Conservation (phyloP, 2,888 invertebrate genomes). For the Ferrisia virgata region DNA sequence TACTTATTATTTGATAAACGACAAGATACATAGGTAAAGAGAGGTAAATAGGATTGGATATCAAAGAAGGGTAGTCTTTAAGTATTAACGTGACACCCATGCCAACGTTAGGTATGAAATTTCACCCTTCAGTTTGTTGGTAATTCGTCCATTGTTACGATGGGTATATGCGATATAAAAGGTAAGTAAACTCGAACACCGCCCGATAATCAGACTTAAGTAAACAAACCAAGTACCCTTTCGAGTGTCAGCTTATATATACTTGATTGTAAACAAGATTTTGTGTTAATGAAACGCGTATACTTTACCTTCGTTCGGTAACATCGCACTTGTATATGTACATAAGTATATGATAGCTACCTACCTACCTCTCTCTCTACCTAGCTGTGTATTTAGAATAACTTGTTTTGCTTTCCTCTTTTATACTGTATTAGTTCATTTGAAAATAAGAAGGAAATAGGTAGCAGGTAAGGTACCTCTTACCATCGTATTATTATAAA, state of each 20-base stretch:
- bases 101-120: background rate
- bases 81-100: background rate
- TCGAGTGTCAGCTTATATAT: slow-evolving; percentile 24
- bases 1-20: no score
- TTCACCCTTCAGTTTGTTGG: slow-evolving; percentile 1
- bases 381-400: no score
- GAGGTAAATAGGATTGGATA: no score
- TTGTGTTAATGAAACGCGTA: background rate
- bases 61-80: background rate
- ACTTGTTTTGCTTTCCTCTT: background rate
- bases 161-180: background rate
- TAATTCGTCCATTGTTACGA: slow-evolving; percentile 9
- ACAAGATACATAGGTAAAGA: no score
- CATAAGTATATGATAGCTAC: no score
- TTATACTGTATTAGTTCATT: background rate
- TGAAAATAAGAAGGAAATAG: background rate
- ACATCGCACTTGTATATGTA: no score
- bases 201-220: slow-evolving; percentile 22
- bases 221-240: slow-evolving; percentile 11
- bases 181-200: slow-evolving; percentile 14
- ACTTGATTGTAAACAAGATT: slow-evolving; percentile 20
- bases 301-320: background rate
- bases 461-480: background rate
- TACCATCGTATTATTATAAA: background rate
- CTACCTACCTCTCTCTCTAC: no score